Base-by-base conservation (phyloP, 2,797 vertebrate genomes). In the Xenentodon cancila region DNA sequence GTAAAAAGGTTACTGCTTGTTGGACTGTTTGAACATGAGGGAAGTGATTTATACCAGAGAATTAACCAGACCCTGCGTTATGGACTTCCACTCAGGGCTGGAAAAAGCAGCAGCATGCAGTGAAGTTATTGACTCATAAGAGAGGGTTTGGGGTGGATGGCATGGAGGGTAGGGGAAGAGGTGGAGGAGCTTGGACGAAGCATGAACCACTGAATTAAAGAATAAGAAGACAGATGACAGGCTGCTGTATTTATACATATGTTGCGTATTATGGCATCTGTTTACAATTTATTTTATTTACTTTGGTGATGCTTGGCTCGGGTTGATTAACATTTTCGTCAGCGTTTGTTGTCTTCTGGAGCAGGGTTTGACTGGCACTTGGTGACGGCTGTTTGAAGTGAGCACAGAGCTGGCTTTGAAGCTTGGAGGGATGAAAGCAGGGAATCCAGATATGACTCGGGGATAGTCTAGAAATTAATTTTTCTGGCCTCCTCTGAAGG, bases 261-360 rank as follows among this genome's bases (percentile, higher is more conserved):
- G 92, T 65, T 87, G 60, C 68, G 71, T 75, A 92, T 92, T 64
- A 89, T 64, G n/a, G 64, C 91, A 92, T 91, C 82, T 93, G 92
- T 88, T 92, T 89, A 88, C 82, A 65, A 78, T 93, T 86, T 82
- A 72, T 89, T 88, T 84, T 87, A 86, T 90, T 92, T 92, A 90
- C 91, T 90, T 85, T 91, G 88, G 86, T 86, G 82, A 89, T 84
- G 80, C 73, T 72, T 15, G 82, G 80, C 75, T 73, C 44, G 69
- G 74, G 49, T 68, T 87, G 86, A 92, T 91, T 85, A 87, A 83
- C 89, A 88, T 91, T 90, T 90, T 90, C 82, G 86, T 79, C 74
- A 52, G 79, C 83, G 88, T 89, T 92, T 90, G 90, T 91, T 87
- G 88, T 89, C 85, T 87, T 89, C 58, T 83, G 85, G 78, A 90